These are phyloP conservation scores for Amitus sp. DNA, from an alignment of 2,888 invertebrate species.

Conservation along the genomic window DNA sequence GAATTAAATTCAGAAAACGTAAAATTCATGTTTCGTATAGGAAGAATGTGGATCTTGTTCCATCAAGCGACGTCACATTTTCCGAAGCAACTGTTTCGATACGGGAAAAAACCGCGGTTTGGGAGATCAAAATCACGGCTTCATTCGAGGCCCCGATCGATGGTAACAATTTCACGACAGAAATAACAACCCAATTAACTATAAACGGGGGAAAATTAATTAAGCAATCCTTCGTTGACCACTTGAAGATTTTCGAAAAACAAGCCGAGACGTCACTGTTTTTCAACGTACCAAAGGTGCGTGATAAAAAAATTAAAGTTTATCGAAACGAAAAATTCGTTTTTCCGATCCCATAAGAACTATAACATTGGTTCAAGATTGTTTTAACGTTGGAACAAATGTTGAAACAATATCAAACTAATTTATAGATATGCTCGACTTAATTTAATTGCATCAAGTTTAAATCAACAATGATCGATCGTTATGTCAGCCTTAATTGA, in stretches of 20 bases:
- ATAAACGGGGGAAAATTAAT: constrained; percentile 15
- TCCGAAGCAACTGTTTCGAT: constrained; percentile 61
- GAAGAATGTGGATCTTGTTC: constrained; percentile 66
- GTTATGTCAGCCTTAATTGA: too few relatives aligned
- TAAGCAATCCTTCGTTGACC: not conserved
- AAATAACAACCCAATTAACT: constrained; percentile 37
- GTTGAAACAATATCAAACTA: too few relatives aligned
- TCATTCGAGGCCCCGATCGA: constrained; percentile 60
- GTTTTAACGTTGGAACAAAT: too few relatives aligned
- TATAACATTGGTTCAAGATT: too few relatives aligned
- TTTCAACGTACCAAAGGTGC: constrained; percentile 47
- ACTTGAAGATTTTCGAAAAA: constrained; percentile 7
- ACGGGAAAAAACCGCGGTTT: constrained; percentile 54
- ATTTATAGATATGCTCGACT: too few relatives aligned
- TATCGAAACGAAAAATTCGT: too few relatives aligned
- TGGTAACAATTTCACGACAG: constrained; percentile 15
- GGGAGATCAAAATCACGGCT: constrained; percentile 65
- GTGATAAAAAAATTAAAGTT: too few relatives aligned
- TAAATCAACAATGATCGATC: too few relatives aligned
- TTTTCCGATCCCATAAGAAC: too few relatives aligned
- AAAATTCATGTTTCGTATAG: constrained; percentile 56
- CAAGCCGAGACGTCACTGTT: constrained; percentile 27
- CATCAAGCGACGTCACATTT: constrained; percentile 61
- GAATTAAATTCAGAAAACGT: not conserved
- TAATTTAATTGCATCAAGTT: too few relatives aligned